A percentile compares a stretch with the other conserved stretches of the same genome.
Evolutionary conservation across 2,797 vertebrate genomes (phyloP).

Genomic region (Cynopterus sphinx): DNA sequence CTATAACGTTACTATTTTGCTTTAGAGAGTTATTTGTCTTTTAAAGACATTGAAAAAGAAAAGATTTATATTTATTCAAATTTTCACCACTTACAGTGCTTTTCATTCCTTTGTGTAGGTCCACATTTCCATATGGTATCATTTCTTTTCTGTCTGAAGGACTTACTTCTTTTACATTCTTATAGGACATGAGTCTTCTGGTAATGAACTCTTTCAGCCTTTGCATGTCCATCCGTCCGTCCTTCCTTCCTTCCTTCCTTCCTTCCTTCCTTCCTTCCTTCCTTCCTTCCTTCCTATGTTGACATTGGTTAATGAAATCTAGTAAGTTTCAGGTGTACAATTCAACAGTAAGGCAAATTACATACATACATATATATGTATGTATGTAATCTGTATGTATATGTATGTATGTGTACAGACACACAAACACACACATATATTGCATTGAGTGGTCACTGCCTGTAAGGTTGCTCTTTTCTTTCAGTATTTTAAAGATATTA

Average conservation of each 20-base stretch:
- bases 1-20: background rate
- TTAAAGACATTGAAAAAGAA: slow-evolving; percentile 26
- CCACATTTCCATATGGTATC: background rate
- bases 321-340: too few relatives aligned
- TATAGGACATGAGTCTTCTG: background rate
- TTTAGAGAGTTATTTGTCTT: background rate
- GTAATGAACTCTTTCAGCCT: background rate
- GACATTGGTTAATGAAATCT: too few relatives aligned
- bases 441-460: too few relatives aligned
- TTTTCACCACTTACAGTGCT: background rate
- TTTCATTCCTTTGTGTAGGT: background rate
- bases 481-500: background rate
- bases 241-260: too few relatives aligned
- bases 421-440: too few relatives aligned
- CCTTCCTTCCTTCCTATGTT: too few relatives aligned
- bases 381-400: too few relatives aligned
- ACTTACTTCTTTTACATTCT: background rate
- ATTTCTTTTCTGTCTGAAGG: background rate
- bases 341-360: too few relatives aligned
- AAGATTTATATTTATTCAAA: background rate
- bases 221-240: background rate
- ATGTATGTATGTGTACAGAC: too few relatives aligned
- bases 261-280: too few relatives aligned
- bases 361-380: too few relatives aligned
- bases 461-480: background rate